Evolutionary conservation across 37 sponge, comb jelly and placozoan genomes (phyloP), one percentile per base, ranked within the genome.

Genomic region (Beroe forskalii): DNA sequence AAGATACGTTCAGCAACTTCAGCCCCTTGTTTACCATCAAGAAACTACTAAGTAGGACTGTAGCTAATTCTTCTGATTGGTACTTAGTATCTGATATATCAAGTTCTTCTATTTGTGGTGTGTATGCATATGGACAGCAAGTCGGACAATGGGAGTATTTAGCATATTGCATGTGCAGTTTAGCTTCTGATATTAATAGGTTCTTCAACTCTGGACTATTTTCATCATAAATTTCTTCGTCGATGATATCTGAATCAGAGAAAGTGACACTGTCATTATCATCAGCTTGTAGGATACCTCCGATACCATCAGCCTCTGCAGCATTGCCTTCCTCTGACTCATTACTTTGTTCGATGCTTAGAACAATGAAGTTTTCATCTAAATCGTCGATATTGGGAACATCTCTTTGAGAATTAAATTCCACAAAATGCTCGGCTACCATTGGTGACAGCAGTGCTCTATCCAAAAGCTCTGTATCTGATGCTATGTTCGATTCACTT

Each of bases 91-190:
- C 55, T 33, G 55, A 38, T 4, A 80, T 41, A 37, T 41, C 86
- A 32, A 80, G 86, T 23, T 42, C 40, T n/a, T 80, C 86, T 4
- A 80, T 14, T 17, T 43, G 86, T n/a, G 86, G 86, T 43, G 43
- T 80, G 22, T 80, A 80, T 12, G 86, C 86, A 48, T 80, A 42
- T 2, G 86, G 86, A 80, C 86, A 80, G 20, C 86, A 80, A 43
- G 48, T 23, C 0, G 86, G 86, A 43, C 86, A 80, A 25, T 80
- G 86, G 3, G 86, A 44, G 86, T 80, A 80, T 38, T 43, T 80
- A 20, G 55, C 44, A 37, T 80, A 27, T 22, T 80, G 55, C 17
- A 80, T 12, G 38, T 42, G 30, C 48, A 80, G 44, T 41, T 41
- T 44, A 8, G 55, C 44, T 44, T 80, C 86, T 25, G 55, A 80